phyloP scores from a whole-genome alignment of 2,113 vertebrate species.

The Paracanthobrama guichenoti region DNA sequence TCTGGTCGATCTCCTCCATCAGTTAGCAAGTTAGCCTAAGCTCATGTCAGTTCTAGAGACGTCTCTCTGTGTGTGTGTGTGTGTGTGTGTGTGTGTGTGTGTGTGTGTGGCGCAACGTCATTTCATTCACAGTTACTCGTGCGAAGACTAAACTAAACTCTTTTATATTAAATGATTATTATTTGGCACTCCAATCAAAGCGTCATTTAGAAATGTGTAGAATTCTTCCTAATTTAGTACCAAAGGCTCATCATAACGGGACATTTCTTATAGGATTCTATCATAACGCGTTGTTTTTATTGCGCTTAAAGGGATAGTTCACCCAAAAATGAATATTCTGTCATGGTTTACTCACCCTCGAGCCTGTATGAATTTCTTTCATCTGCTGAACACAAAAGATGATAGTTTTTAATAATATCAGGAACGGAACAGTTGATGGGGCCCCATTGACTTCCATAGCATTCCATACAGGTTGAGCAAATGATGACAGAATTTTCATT shows the following conservation, averaged over 20 bases:
- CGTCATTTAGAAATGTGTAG: not conserved
- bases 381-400: no score
- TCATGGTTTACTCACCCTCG: no score
- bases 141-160: not conserved
- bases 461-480: no score
- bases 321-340: no score
- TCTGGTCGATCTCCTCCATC: not conserved
- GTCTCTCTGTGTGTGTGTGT: no score
- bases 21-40: conserved; percentile 29
- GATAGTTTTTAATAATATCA: no score
- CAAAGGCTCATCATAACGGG: not conserved
- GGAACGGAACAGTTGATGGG: no score
- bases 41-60: not conserved
- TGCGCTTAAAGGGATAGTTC: not conserved
- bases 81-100: no score
- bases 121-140: not conserved
- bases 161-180: not conserved
- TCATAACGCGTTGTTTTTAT: not conserved
- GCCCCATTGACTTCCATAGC: no score
- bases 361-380: no score
- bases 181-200: no score
- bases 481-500: no score
- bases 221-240: not conserved
- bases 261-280: not conserved
- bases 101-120: not conserved